Evolutionary conservation across 2,888 invertebrate species (phyloP).

Genomic region (Lucinisca nassula): DNA sequence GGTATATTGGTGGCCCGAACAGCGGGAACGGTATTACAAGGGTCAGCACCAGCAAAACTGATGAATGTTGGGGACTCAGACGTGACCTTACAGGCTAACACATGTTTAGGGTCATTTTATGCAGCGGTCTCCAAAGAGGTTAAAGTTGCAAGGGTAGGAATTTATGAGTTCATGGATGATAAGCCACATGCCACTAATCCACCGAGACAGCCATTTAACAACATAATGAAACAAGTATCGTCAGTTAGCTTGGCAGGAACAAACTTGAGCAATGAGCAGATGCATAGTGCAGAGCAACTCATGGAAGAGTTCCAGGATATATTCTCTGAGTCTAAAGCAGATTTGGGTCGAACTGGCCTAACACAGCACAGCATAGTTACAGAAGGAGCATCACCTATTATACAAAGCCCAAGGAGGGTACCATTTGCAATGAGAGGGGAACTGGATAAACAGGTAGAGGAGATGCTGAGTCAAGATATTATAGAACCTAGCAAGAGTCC

Average conservation of each 20-base stretch:
- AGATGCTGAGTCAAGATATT: too few relatives aligned
- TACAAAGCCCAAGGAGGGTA: too few relatives aligned
- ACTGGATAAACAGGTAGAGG: too few relatives aligned
- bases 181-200: not conserved
- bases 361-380: too few relatives aligned
- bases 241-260: not conserved
- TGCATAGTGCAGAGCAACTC: not conserved
- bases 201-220: not conserved
- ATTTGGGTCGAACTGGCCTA: too few relatives aligned
- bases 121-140: not conserved
- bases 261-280: not conserved
- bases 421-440: too few relatives aligned
- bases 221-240: not conserved
- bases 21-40: not conserved
- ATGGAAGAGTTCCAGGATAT: not conserved
- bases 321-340: not conserved
- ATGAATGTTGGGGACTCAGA: not conserved
- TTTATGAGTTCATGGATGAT: not conserved
- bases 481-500: too few relatives aligned
- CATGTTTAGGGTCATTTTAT: not conserved
- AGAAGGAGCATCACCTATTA: too few relatives aligned
- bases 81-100: not conserved
- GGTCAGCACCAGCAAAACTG: not conserved
- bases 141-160: not conserved
- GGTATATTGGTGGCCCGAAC: not conserved